phyloP scores from a whole-genome alignment of 2,888 invertebrate species.

The Carterocephalus palaemon region DNA sequence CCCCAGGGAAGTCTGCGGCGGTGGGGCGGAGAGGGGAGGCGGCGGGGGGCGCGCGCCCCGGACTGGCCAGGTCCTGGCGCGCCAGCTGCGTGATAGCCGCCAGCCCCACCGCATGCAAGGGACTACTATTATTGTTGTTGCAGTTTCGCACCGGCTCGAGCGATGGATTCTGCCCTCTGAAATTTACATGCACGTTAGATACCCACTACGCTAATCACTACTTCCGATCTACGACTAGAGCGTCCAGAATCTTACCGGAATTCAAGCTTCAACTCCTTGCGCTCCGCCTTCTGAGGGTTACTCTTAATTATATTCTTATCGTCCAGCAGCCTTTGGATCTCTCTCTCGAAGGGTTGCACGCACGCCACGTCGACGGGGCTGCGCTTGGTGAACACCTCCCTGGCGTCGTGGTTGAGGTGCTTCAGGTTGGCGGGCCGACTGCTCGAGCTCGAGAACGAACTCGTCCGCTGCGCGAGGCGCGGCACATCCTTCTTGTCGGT shows the following conservation, averaged over 20 bases:
- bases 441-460: constrained; percentile 75
- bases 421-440: constrained; percentile 74
- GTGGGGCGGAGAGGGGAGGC: constrained; percentile 61
- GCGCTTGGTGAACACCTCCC: constrained; percentile 68
- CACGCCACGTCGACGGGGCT: constrained; percentile 74
- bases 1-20: constrained; percentile 63
- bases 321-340: constrained; percentile 87
- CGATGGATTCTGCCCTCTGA: constrained; percentile 21
- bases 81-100: constrained; percentile 89
- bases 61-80: constrained; percentile 72
- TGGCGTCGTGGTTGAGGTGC: constrained; percentile 73
- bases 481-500: constrained; percentile 82
- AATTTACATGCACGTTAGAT: neutral
- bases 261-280: constrained; percentile 81
- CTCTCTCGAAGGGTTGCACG: constrained; percentile 86
- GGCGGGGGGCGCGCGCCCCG: constrained; percentile 20
- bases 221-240: neutral
- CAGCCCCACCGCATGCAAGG: constrained; percentile 84
- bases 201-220: neutral
- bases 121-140: constrained; percentile 81
- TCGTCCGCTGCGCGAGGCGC: constrained; percentile 59
- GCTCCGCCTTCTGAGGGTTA: constrained; percentile 79
- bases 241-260: constrained; percentile 48
- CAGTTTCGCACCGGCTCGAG: constrained; percentile 67
- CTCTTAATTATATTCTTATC: constrained; percentile 83